Evolutionary conservation across 2,797 vertebrate species (phyloP), one percentile per base, ranked within the genome.

Genomic region (Channa striata): DNA sequence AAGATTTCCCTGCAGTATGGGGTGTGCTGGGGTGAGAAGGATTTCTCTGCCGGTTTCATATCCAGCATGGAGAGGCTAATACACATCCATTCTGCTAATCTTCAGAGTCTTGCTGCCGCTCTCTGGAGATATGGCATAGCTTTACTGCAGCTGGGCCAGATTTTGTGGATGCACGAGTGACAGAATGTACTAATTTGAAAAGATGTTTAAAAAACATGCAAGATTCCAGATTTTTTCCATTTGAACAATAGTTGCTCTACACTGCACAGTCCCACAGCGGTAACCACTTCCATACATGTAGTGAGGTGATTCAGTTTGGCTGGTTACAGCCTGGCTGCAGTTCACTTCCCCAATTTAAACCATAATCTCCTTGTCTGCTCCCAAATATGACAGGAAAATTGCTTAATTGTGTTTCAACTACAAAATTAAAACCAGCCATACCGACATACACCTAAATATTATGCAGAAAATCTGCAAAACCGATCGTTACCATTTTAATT

Each of bases 1-100:
- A 64, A 73, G 75, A 78, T 69, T 80, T 75, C 77, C 78, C 76
- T 54, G 80, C 86, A 71, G 69, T 56, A 65, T 77, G 72, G 74
- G 62, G 49, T 64, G 57, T 44, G 59, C 60, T 58, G 2, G 51
- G 52, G 49, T 73, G 46, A 70, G 59, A 64, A 37, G 44, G 77
- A 72, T 84, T 78, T 71, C 52, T 84, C 74, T 57, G 49, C 53
- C 46, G 0, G 52, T 51, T 59, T 77, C 54, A 83, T 75, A 69
- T 78, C 64, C 71, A 1, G 59, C 17, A 44, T 17, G 62, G 59
- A 83, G 69, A 59, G 36, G 43, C 67, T 78, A 64, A 84, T 64
- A 44, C 59, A 53, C 57, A 50, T 76, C 71, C 59, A 53, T 74
- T 76, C 53, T 51, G 58, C 57, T 74, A 51, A 76, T 81, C 77